phyloP scores from a whole-genome alignment of 2,888 invertebrate genomes.

The Clostera curtula region DNA sequence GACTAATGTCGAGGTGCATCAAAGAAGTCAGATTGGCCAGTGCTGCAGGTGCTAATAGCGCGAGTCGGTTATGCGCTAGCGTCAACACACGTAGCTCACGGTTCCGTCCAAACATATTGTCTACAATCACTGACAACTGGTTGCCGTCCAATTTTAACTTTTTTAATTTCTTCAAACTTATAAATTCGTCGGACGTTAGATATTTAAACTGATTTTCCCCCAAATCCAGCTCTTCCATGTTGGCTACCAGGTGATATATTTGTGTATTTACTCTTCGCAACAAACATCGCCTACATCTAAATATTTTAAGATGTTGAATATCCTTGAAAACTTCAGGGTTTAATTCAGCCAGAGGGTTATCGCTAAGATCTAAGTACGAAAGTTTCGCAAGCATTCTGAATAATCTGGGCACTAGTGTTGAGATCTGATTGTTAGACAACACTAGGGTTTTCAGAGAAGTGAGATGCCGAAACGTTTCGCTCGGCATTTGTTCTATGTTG shows the following conservation, averaged over 20 bases:
- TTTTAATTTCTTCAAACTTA: constrained; percentile 78
- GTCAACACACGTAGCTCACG: constrained; percentile 70
- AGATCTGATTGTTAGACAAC: constrained; percentile 79
- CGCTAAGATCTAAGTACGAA: constrained; percentile 81
- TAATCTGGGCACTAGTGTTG: constrained; percentile 80
- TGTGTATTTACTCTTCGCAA: constrained; percentile 84
- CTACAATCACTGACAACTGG: constrained; percentile 83
- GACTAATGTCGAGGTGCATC: constrained; percentile 81
- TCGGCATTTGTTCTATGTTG: constrained; percentile 82
- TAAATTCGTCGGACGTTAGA: constrained; percentile 81
- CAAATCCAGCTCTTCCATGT: constrained; percentile 82
- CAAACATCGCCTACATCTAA: constrained; percentile 83
- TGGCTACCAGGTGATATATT: constrained; percentile 84
- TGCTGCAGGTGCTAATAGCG: constrained; percentile 82
- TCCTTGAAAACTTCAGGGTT: constrained; percentile 88
- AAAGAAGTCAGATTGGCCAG: constrained; percentile 83
- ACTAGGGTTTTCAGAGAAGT: constrained; percentile 80
- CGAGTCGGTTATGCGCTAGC: constrained; percentile 83
- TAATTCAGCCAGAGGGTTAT: constrained; percentile 82
- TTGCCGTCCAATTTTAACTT: constrained; percentile 83
- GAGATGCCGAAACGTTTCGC: constrained; percentile 84
- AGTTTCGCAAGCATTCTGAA: constrained; percentile 84
- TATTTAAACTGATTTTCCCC: constrained; percentile 86
- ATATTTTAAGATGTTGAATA: constrained; percentile 79
- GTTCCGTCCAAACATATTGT: constrained; percentile 79